phyloP scores from a whole-genome alignment of 2,797 vertebrate species.

The Adelosebastes latens region DNA sequence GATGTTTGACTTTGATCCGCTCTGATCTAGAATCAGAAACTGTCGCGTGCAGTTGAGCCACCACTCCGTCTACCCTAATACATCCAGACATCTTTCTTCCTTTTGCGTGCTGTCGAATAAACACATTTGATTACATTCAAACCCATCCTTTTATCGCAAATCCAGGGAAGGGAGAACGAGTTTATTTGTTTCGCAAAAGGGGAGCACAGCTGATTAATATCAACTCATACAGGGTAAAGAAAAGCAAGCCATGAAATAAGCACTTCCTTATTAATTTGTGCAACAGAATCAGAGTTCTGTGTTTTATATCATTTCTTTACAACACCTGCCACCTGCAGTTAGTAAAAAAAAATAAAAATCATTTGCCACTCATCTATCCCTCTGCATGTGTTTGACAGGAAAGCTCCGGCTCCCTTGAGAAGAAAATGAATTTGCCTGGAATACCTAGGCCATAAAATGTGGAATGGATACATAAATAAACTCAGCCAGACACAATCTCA shows the following conservation, averaged over 20 bases:
- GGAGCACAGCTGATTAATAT: slow-evolving; percentile 41
- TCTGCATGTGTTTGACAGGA: slow-evolving; percentile 39
- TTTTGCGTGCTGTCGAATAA: background rate
- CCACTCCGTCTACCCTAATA: background rate
- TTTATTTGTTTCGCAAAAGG: background rate
- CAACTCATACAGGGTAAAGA: slow-evolving; percentile 9
- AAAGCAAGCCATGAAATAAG: slow-evolving; percentile 13
- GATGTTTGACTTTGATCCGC: slow-evolving; percentile 62
- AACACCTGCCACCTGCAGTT: slow-evolving; percentile 23
- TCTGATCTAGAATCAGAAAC: slow-evolving; percentile 48
- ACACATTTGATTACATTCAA: background rate
- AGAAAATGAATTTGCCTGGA: slow-evolving; percentile 32
- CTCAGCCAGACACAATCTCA: slow-evolving; percentile 20
- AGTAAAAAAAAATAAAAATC: slow-evolving; percentile 17
- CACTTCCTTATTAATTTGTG: slow-evolving; percentile 32
- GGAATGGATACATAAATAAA: slow-evolving; percentile 67
- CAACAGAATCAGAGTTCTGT: background rate
- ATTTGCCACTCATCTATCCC: slow-evolving; percentile 34
- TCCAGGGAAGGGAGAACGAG: background rate
- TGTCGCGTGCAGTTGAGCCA: slow-evolving; percentile 30
- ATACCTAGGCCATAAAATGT: slow-evolving; percentile 52
- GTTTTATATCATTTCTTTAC: slow-evolving; percentile 17
- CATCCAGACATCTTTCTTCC: background rate
- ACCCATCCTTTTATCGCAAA: background rate
- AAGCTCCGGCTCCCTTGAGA: slow-evolving; percentile 18